phyloP scores from a whole-genome alignment of 2,797 vertebrate species.

The Enteromius unitaeniatus region DNA sequence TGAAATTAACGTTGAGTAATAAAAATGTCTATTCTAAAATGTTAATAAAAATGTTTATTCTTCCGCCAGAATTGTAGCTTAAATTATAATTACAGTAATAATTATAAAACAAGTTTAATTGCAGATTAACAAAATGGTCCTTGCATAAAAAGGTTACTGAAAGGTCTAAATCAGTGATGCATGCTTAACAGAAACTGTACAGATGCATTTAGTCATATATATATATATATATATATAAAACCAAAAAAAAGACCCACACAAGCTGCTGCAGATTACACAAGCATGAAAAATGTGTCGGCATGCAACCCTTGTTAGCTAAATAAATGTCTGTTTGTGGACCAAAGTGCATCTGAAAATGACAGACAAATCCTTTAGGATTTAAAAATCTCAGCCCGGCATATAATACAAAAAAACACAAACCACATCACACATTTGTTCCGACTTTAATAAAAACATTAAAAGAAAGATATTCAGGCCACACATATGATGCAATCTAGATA shows the following conservation, averaged over 20 bases:
- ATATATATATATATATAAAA: no score
- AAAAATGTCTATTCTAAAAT: no score
- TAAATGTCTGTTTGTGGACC: neutral
- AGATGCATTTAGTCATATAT: neutral
- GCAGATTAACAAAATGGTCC: neutral
- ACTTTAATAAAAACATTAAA: conserved; percentile 81
- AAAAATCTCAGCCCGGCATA: neutral
- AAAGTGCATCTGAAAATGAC: neutral
- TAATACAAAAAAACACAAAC: neutral
- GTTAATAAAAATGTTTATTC: neutral
- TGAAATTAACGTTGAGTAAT: neutral
- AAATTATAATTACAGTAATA: neutral
- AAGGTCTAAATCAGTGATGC: neutral
- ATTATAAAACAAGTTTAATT: neutral
- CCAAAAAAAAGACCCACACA: neutral
- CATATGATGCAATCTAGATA: conserved; percentile 66
- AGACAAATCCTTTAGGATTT: conserved; percentile 11
- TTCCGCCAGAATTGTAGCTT: neutral
- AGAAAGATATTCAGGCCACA: conserved; percentile 72
- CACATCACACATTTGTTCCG: conserved; percentile 24
- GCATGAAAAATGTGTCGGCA: neutral
- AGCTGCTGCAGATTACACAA: conserved; percentile 32
- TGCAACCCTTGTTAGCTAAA: neutral
- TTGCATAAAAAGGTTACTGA: neutral
- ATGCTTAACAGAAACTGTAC: neutral